Evolutionary conservation across 2,888 invertebrate species (phyloP), one percentile per base, ranked within the genome.

Genomic region (Torymus auratus): DNA sequence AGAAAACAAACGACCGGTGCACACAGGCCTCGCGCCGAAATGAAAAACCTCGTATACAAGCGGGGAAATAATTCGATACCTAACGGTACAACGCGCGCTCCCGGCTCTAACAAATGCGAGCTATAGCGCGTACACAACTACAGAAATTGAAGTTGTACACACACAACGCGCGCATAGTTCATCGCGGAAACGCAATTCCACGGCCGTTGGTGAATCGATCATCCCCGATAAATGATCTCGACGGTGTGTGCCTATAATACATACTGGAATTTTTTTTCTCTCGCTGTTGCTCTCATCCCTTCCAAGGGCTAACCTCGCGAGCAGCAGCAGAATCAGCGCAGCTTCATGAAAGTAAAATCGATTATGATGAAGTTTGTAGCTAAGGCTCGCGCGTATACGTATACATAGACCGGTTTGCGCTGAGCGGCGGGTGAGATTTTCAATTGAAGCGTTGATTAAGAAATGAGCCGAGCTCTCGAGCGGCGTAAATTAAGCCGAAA

Each of bases 391-490:
- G 23, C 70, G 20, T 50, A 58, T 58, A 67, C 41, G 7, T 41
- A 41, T 10, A 10, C 7, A 41, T 41, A 80, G 77, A 74, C 76
- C 77, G 71, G 77, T 81, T 81, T 75, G 61, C 60, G 13, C 64
- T 28, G n/a, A 72, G 65, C 83, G 76, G 77, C 77, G 60, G 75
- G 75, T 76, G 52, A 83, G 75, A 75, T 64, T 79, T 83, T 85
- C 81, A 82, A 84, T 81, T 80, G 68, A 68, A 71, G 5, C 67
- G 67, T 78, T 77, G 62, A 82, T 82, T 83, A 80, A 84, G 83
- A 82, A 82, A 78, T 76, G 56, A 77, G 67, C 67, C 58, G 72
- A 56, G 67, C 78, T 84, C 72, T 78, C 62, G 7, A 7, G 41
- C 41, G 78, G 75, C 77, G 60, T 78, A 73, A 81, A 81, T 81